Evolutionary conservation across 2,797 vertebrate genomes (phyloP), one percentile per base, ranked within the genome.

Genomic region (Chaetophractus vellerosus): DNA sequence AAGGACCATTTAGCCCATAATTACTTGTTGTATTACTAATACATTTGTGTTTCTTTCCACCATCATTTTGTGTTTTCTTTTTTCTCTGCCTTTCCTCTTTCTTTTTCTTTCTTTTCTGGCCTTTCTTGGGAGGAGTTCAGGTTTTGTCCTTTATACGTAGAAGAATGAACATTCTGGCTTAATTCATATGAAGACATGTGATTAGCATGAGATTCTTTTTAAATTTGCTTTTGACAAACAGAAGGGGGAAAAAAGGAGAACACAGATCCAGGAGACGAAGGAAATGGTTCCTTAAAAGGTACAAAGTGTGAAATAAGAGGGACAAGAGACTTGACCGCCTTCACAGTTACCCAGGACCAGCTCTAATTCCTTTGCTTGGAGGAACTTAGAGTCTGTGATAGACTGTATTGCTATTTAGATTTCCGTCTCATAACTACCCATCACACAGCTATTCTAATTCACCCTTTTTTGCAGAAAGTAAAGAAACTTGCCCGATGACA

Each of bases 81-180:
- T 61, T 57, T 63, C 24, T 21, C 50, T 31, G 2, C 9, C 75
- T 71, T 45, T 79, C 74, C 33, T 36, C 31, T 86, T 92, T 90
- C 31, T 89, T 90, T 83, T 89, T 78, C 45, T 90, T 23, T 83
- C 26, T 28, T 28, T 78, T 90, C 57, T 87, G 66, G 45, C 6
- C 21, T 71, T 71, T 82, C 19, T 55, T 21, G 18, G 9, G 10
- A 10, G 6, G 0, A n/a, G 3, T 83, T 52, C 33, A 57, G 10
- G 1, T n/a, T 6, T 72, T 92, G 68, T 88, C 69, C n/a, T 82
- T 83, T 87, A 38, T 31, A 79, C 8, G 19, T 86, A 90, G 57
- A 80, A 69, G 76, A 59, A 2, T 23, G 41, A 81, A 14, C 0
- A 10, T 79, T 92, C 23, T 71, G 55, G 36, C 21, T 83, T 93